Percentiles rank a stretch among this genome's conserved stretches.
Conservation (phyloP, 2,797 vertebrate genomes). For the Molossus alvarezi region DNA sequence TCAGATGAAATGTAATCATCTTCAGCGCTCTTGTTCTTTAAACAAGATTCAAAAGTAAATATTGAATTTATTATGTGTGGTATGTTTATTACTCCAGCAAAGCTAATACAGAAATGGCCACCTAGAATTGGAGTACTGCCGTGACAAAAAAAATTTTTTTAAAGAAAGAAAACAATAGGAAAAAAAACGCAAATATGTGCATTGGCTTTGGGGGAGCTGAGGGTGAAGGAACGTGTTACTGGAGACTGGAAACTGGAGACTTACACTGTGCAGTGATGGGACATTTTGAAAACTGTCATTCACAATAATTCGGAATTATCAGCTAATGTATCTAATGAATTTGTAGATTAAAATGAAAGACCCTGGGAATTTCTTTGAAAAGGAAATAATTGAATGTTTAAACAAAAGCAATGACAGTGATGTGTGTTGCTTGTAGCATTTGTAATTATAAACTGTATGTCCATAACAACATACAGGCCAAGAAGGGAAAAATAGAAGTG, state of each 20-base stretch:
- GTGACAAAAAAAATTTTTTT: background rate
- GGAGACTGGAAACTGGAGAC: background rate
- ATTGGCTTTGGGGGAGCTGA: background rate
- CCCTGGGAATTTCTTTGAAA: background rate
- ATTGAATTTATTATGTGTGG: background rate
- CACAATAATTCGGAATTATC: background rate
- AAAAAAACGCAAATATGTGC: background rate
- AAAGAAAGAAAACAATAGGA: background rate
- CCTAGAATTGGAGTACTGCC: background rate
- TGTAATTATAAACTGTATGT: background rate
- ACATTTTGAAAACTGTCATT: background rate
- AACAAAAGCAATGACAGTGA: background rate
- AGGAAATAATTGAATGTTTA: background rate
- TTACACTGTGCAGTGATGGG: background rate
- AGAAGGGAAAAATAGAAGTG: background rate
- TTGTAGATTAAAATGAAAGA: background rate
- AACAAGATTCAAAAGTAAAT: too few relatives aligned
- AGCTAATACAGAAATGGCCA: slow-evolving; percentile 22
- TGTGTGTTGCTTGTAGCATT: background rate
- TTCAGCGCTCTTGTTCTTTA: slow-evolving; percentile 33
- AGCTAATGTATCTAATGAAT: background rate
- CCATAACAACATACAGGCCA: background rate
- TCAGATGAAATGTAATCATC: background rate
- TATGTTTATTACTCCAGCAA: background rate
- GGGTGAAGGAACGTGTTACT: background rate